Evolutionary conservation across 2,797 vertebrate genomes (phyloP).

Genomic region (Poeciliopsis paucimaculata): DNA sequence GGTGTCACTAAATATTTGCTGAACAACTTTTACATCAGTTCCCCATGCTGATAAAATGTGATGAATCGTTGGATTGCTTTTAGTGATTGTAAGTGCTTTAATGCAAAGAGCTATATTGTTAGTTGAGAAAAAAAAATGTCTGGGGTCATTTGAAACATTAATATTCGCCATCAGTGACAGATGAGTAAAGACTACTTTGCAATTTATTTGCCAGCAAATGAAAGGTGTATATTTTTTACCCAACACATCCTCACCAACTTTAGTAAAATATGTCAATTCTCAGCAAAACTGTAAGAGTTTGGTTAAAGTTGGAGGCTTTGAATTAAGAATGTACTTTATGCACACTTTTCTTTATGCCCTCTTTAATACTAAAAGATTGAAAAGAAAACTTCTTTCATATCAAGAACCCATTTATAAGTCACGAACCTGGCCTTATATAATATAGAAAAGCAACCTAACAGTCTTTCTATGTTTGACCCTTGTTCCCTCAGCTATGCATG

Average conservation of each 20-base stretch:
- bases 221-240: not conserved
- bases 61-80: not conserved
- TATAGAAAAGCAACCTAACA: constrained; percentile 35
- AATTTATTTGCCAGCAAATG: not conserved
- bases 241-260: not conserved
- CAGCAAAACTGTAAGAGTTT: not conserved
- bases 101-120: not conserved
- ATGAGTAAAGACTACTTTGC: not conserved
- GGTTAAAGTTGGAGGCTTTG: not conserved
- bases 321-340: constrained; percentile 1
- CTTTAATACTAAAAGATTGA: constrained; percentile 25
- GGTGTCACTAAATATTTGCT: not conserved
- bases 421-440: constrained; percentile 45
- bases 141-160: not conserved
- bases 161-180: not conserved
- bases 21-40: not conserved
- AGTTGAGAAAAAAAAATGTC: not conserved
- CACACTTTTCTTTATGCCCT: constrained; percentile 19
- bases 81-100: not conserved
- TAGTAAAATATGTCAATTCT: constrained; percentile 3
- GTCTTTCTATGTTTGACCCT: constrained; percentile 30
- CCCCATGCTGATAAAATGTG: not conserved
- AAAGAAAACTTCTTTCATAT: constrained; percentile 29
- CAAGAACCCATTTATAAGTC: constrained; percentile 45
- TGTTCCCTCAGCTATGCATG: constrained; percentile 35